Evolutionary conservation across 2,797 vertebrate species (phyloP).

Genomic region (Microcaecilia unicolor): DNA sequence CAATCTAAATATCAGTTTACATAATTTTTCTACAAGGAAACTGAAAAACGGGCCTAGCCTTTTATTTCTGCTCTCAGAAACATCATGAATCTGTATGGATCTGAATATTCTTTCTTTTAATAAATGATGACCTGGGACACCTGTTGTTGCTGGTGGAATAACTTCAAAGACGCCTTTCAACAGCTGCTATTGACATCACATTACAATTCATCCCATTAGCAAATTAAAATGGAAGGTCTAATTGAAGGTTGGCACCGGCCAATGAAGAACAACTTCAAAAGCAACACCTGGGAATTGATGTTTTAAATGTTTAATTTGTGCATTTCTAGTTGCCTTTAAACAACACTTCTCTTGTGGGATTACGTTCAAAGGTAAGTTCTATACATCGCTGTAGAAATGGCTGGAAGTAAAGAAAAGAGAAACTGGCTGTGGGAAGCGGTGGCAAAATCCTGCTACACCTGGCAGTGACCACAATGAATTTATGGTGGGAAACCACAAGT

Average conservation of each 20-base stretch:
- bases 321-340: slow-evolving; percentile 25
- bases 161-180: slow-evolving; percentile 37
- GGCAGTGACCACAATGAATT: too few species aligned
- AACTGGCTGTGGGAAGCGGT: too few species aligned
- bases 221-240: slow-evolving; percentile 55
- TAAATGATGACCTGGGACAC: slow-evolving; percentile 33
- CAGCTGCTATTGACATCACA: slow-evolving; percentile 47
- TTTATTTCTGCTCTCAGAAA: too few species aligned
- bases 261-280: slow-evolving; percentile 54
- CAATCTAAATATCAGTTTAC: too few species aligned
- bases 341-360: slow-evolving; percentile 29
- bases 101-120: too few species aligned
- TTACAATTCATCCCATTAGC: slow-evolving; percentile 35
- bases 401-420: too few species aligned
- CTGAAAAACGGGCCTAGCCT: too few species aligned
- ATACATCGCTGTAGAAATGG: too few species aligned
- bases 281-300: slow-evolving; percentile 56
- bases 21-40: too few species aligned
- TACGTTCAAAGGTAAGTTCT: slow-evolving; percentile 34
- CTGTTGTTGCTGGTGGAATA: slow-evolving; percentile 18
- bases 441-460: too few species aligned
- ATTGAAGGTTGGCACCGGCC: slow-evolving; percentile 54
- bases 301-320: slow-evolving; percentile 58
- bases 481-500: too few species aligned
- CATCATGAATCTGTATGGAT: too few species aligned